Conservation (phyloP, 1,140 invertebrate species). For the Chrysoperla carnea region DNA sequence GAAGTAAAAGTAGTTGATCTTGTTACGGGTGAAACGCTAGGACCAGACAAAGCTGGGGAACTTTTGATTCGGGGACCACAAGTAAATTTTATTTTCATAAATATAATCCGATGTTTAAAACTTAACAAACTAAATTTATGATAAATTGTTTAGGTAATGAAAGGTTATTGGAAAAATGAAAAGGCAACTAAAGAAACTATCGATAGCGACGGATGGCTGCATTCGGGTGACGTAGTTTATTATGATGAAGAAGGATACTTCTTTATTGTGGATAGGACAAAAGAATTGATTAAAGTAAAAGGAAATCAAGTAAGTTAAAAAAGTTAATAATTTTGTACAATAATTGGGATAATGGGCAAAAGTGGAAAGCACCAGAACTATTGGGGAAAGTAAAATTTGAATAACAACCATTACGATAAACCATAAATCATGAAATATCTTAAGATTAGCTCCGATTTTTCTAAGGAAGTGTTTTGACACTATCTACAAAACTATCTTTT, state of each 20-base stretch:
- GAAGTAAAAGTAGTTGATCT: slow-evolving; percentile 41
- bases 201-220: slow-evolving; percentile 51
- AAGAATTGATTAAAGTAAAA: slow-evolving; percentile 81
- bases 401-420: too few relatives aligned
- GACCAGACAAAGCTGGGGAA: slow-evolving; percentile 41
- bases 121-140: slow-evolving; percentile 1
- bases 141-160: slow-evolving; percentile 26
- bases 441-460: too few relatives aligned
- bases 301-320: slow-evolving; percentile 50
- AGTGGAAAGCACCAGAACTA: too few relatives aligned
- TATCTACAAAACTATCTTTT: too few relatives aligned
- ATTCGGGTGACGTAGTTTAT: slow-evolving; percentile 63
- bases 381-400: too few relatives aligned
- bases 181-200: slow-evolving; percentile 38
- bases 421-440: too few relatives aligned
- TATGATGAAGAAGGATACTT: slow-evolving; percentile 54
- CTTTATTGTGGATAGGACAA: slow-evolving; percentile 63
- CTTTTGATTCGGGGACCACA: slow-evolving; percentile 50
- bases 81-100: slow-evolving; percentile 18
- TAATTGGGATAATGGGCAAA: too few relatives aligned
- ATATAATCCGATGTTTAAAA: neutral
- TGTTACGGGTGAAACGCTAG: slow-evolving; percentile 27
- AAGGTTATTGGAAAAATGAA: slow-evolving; percentile 48
- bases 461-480: too few relatives aligned
- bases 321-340: neutral